Evolutionary conservation across 1,140 invertebrate genomes (phyloP).

Genomic region (Carcinoscorpius rotundicauda): DNA sequence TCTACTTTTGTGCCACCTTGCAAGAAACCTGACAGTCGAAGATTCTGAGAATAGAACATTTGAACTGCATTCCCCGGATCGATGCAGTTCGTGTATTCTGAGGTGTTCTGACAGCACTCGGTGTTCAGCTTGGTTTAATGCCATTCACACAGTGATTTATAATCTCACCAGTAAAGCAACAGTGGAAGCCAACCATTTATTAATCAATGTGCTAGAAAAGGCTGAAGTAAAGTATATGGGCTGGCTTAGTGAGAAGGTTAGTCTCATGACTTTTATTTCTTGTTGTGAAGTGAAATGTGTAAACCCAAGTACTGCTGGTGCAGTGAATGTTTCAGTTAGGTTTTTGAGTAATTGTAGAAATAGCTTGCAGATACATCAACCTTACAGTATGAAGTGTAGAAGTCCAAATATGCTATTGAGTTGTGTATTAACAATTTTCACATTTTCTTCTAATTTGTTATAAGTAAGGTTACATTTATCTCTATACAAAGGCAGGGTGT

Average conservation of each 20-base stretch:
- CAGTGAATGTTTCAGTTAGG: too few species aligned
- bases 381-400: too few species aligned
- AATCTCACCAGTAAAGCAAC: constrained; percentile 40
- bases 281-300: too few species aligned
- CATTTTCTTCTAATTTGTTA: too few species aligned
- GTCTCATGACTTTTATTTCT: not conserved
- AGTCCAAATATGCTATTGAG: too few species aligned
- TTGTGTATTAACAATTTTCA: too few species aligned
- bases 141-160: constrained; percentile 68
- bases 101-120: constrained; percentile 40
- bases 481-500: too few species aligned
- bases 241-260: constrained; percentile 59
- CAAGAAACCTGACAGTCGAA: constrained; percentile 57
- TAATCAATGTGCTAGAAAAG: constrained; percentile 49
- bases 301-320: too few species aligned
- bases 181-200: constrained; percentile 46
- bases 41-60: constrained; percentile 57
- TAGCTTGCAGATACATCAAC: too few species aligned
- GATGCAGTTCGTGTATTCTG: constrained; percentile 73
- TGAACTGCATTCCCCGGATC: constrained; percentile 79
- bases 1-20: constrained; percentile 76
- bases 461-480: too few species aligned
- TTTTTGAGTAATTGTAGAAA: too few species aligned
- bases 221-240: constrained; percentile 77
- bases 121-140: constrained; percentile 82